These are phyloP conservation scores for Operophtera brumata DNA, from an alignment of 2,888 invertebrate species.

Conservation along the genomic window DNA sequence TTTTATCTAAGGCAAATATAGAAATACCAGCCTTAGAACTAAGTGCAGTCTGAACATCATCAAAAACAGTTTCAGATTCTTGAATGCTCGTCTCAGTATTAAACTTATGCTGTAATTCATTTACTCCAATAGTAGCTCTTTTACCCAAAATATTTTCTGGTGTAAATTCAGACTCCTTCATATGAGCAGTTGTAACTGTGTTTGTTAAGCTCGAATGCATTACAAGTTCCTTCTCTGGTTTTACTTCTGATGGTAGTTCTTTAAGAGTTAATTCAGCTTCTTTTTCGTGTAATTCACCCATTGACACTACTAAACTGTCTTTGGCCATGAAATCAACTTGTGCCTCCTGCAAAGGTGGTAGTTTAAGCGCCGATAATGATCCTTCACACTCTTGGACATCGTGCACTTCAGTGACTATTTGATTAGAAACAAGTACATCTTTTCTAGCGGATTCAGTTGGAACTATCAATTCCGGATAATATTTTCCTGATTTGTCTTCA, in stretches of 20 bases:
- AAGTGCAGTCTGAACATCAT: slow-evolving; percentile 61
- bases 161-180: slow-evolving; percentile 81
- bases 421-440: slow-evolving; percentile 83
- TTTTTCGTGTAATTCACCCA: slow-evolving; percentile 83
- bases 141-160: slow-evolving; percentile 73
- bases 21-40: slow-evolving; percentile 68
- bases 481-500: slow-evolving; percentile 87
- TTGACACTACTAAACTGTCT: slow-evolving; percentile 80
- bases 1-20: slow-evolving; percentile 81
- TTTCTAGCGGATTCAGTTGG: slow-evolving; percentile 88
- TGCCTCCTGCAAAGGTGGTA: slow-evolving; percentile 83
- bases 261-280: slow-evolving; percentile 78
- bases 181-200: slow-evolving; percentile 82
- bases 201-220: slow-evolving; percentile 80
- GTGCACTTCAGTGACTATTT: slow-evolving; percentile 83
- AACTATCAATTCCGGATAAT: slow-evolving; percentile 88
- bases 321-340: slow-evolving; percentile 80
- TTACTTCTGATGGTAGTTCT: slow-evolving; percentile 51
- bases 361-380: slow-evolving; percentile 77
- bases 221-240: slow-evolving; percentile 60
- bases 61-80: slow-evolving; percentile 81
- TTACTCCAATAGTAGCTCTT: slow-evolving; percentile 81
- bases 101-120: slow-evolving; percentile 82
- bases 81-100: slow-evolving; percentile 79
- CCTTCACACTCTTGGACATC: slow-evolving; percentile 86